Conservation (phyloP, 2,797 vertebrate species). For the Myiothlypis chrysogaster region DNA sequence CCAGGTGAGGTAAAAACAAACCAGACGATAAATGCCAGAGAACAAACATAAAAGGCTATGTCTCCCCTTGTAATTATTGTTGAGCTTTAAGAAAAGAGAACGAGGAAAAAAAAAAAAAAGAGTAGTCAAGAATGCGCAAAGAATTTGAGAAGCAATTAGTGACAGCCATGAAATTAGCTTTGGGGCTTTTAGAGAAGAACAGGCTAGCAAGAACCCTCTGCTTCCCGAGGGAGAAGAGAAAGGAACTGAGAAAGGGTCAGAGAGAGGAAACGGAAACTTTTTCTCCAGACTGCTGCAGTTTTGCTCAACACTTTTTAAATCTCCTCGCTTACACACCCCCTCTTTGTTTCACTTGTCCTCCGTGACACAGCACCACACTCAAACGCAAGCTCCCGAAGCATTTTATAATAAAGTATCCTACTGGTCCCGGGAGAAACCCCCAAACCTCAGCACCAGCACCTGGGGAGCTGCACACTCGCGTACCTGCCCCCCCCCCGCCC, state of each 20-base stretch:
- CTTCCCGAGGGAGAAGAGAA: not conserved
- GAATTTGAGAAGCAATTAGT: not conserved
- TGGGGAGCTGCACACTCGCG: accelerated
- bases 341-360: not conserved
- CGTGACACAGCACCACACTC: not conserved
- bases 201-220: not conserved
- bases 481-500: not conserved
- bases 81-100: not conserved
- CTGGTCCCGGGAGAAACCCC: accelerated
- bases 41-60: not conserved
- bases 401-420: not conserved
- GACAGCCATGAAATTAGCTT: not conserved
- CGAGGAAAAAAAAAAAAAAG: not conserved
- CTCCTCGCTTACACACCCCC: not conserved
- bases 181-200: not conserved
- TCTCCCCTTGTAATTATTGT: not conserved
- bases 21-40: not conserved
- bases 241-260: not conserved
- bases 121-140: not conserved
- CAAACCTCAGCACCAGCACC: not conserved
- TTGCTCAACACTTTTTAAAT: not conserved
- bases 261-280: not conserved
- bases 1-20: not conserved
- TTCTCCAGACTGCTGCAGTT: not conserved
- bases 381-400: not conserved